Conservation (phyloP, 2,888 invertebrate genomes). For the Platycheirus albimanus region DNA sequence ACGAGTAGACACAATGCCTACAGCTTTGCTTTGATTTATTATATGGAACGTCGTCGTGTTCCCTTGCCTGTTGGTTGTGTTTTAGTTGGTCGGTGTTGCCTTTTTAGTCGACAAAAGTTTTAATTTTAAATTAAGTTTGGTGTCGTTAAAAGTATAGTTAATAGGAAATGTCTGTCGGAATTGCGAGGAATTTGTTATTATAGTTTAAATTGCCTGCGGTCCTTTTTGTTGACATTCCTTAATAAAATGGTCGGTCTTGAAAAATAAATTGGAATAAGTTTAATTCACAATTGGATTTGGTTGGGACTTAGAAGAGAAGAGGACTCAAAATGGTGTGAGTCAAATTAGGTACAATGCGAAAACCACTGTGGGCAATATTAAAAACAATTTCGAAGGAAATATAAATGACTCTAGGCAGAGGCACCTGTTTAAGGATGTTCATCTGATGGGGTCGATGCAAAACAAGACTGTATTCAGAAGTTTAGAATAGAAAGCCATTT, state of each 20-base stretch:
- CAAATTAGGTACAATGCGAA: too few species aligned
- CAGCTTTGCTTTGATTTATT: constrained; percentile 37
- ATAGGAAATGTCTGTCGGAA: constrained; percentile 19
- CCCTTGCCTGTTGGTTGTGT: background rate
- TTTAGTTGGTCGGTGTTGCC: constrained; percentile 43
- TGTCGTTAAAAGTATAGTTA: constrained; percentile 32
- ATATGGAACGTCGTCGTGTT: background rate
- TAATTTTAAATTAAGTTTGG: constrained; percentile 23
- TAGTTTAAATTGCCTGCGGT: constrained; percentile 20
- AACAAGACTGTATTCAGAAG: too few species aligned
- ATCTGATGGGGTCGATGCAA: too few species aligned
- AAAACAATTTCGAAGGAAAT: too few species aligned
- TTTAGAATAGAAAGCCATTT: too few species aligned
- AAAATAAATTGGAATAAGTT: background rate
- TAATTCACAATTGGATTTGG: constrained; percentile 9
- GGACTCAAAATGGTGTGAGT: background rate
- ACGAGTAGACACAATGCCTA: constrained; percentile 31
- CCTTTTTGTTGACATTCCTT: constrained; percentile 13
- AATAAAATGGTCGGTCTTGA: constrained; percentile 1
- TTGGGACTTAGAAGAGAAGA: background rate
- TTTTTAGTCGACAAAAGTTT: constrained; percentile 5
- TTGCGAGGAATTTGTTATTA: constrained; percentile 15
- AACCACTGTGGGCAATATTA: too few species aligned
- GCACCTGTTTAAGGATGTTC: too few species aligned
- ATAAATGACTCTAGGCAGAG: too few species aligned